Conservation (phyloP, 2,888 invertebrate genomes). For the Leptinotarsa rubiginosa region DNA sequence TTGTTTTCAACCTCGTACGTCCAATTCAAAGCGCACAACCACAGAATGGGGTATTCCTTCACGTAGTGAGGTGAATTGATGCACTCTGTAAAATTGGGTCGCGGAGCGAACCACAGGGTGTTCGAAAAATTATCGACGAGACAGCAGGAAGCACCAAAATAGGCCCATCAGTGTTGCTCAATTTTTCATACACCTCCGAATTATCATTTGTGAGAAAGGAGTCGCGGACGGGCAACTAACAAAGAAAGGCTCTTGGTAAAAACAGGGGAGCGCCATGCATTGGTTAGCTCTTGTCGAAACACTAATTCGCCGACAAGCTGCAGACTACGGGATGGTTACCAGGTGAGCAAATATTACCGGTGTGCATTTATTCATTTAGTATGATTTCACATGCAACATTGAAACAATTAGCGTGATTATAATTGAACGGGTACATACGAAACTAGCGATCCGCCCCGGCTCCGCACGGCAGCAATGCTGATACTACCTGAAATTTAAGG, state of each 20-base stretch:
- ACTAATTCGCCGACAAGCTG: slow-evolving; percentile 23
- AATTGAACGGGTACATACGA: too few relatives aligned
- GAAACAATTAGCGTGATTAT: too few relatives aligned
- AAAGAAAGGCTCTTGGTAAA: slow-evolving; percentile 17
- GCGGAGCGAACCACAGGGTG: slow-evolving; percentile 31
- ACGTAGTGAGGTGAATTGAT: slow-evolving; percentile 6
- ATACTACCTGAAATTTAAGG: too few relatives aligned
- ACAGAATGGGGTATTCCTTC: background rate
- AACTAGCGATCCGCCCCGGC: too few relatives aligned
- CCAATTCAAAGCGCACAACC: background rate
- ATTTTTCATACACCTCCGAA: slow-evolving; percentile 24
- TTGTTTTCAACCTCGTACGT: background rate
- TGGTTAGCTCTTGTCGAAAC: slow-evolving; percentile 14
- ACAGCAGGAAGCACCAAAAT: slow-evolving; percentile 25
- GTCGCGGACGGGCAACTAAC: slow-evolving; percentile 22
- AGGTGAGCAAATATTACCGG: too few relatives aligned
- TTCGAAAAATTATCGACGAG: slow-evolving; percentile 25
- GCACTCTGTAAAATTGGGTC: slow-evolving; percentile 20
- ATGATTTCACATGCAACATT: too few relatives aligned
- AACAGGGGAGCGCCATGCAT: slow-evolving; percentile 23
- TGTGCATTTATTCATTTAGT: too few relatives aligned
- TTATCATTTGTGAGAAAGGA: slow-evolving; percentile 26
- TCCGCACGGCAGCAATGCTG: too few relatives aligned
- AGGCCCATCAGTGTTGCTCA: slow-evolving; percentile 26
- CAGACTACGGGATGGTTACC: background rate